These are phyloP conservation scores for Leptonema lineaticorne DNA, from an alignment of 1,140 invertebrate genomes.

Conservation along the genomic window DNA sequence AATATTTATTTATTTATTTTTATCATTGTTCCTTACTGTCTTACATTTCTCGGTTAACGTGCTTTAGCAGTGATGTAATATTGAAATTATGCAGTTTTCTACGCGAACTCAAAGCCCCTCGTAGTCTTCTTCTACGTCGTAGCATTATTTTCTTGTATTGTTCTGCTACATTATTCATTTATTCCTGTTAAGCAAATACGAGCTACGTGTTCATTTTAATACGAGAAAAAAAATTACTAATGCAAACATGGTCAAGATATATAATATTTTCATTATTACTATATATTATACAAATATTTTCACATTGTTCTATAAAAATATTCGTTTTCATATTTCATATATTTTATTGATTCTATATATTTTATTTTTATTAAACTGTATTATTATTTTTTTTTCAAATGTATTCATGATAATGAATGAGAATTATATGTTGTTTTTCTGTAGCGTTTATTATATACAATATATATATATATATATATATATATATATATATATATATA, in stretches of 20 bases:
- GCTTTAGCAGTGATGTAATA: background rate
- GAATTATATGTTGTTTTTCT: no score
- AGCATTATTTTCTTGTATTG: background rate
- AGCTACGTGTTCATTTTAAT: no score
- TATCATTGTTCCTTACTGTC: background rate
- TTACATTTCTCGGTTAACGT: background rate
- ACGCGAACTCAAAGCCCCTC: background rate
- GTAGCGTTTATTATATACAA: no score
- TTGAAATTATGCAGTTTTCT: slow-evolving; percentile 10
- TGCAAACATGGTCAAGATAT: background rate
- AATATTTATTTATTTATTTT: no score
- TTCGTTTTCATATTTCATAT: no score
- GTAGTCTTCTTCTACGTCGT: background rate
- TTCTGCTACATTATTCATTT: background rate
- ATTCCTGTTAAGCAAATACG: no score
- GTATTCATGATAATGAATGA: no score
- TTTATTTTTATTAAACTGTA: no score
- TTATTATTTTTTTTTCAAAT: no score
- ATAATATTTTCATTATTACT: background rate
- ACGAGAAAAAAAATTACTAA: background rate
- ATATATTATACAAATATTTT: background rate
- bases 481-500: background rate
- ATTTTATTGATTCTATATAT: no score
- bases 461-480: slow-evolving; percentile 10
- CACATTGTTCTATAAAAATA: background rate